Evolutionary conservation across 2,888 invertebrate genomes (phyloP).

Genomic region (Eurois occulta): DNA sequence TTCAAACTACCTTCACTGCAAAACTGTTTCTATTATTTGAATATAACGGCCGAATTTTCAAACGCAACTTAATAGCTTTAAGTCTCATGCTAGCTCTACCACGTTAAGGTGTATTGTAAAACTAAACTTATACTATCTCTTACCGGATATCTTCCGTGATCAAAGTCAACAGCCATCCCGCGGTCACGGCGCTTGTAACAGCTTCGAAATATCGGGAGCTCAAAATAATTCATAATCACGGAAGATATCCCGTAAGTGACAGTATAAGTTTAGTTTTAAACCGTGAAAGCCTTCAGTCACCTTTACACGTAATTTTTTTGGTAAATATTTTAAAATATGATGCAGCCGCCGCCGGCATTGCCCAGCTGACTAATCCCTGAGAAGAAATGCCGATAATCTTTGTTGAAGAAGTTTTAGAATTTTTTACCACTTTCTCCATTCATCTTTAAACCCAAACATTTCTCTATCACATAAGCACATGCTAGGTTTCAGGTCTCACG

Average conservation of each 20-base stretch:
- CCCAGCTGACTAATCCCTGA: neutral
- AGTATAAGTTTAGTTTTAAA: too few relatives aligned
- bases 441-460: neutral
- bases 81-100: too few relatives aligned
- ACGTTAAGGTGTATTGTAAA: neutral
- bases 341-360: neutral
- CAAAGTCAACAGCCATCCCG: too few relatives aligned
- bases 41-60: constrained; percentile 6
- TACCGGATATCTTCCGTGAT: too few relatives aligned
- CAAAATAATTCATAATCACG: too few relatives aligned
- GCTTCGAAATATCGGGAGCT: too few relatives aligned
- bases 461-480: neutral
- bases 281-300: neutral
- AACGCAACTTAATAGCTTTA: neutral
- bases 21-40: constrained; percentile 15
- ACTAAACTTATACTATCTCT: neutral
- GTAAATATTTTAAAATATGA: neutral
- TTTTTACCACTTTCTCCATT: neutral
- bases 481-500: constrained; percentile 6
- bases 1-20: neutral
- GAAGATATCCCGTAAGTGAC: too few relatives aligned
- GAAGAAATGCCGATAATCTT: neutral
- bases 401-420: neutral
- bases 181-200: too few relatives aligned
- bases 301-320: neutral